Base-by-base conservation (phyloP, 2,888 invertebrate species). In the Meteorus colon region DNA sequence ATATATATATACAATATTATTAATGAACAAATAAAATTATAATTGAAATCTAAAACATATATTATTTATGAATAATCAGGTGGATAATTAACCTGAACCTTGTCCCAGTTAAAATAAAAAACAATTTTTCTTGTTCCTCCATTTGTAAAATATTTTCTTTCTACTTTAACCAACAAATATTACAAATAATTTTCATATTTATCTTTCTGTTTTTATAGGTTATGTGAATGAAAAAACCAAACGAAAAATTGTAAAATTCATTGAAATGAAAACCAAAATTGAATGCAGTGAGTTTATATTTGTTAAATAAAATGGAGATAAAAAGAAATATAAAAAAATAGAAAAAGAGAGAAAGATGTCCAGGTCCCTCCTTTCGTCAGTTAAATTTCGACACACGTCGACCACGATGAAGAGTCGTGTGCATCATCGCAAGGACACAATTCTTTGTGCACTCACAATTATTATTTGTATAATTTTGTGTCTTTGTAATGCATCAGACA, bases 301-400 rank as follows among this genome's bases (percentile, higher is more conserved):
- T 24, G 24, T 24, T 34, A 6, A 8, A 34, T 34, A 34, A 34
- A 34, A 34, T 6, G 8, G 8, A 34, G 8, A 34, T 34, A 34
- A 34, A 34, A 34, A 19, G 1, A n/a, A n/a, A 48, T 16, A 55
- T 55, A 4, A 41, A 55, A 55, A 19, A 19, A 8, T 19, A 1
- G 5, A 19, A 4, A 51, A 1, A 51, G n/a, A 51, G 2, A 45
- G 8, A 51, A n/a, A 51, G 16, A 51, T 1, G 19, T 3, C 19
- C 19, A 6, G 24, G 10, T 55, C 19, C 19, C 19, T 14, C n/a
- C 48, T 48, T 55, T 55, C 19, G n/a, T 55, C 55, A 55, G 55
- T 55, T 55, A 8, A 55, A 55, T 55, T 55, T 55, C 55, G 55
- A 55, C 55, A 55, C 55, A 55, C 55, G 55, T 41, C 41, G 19